Percentiles rank a stretch among this genome's conserved stretches.
phyloP scores from a whole-genome alignment of 2,113 vertebrate species.

The Willisornis vidua region DNA sequence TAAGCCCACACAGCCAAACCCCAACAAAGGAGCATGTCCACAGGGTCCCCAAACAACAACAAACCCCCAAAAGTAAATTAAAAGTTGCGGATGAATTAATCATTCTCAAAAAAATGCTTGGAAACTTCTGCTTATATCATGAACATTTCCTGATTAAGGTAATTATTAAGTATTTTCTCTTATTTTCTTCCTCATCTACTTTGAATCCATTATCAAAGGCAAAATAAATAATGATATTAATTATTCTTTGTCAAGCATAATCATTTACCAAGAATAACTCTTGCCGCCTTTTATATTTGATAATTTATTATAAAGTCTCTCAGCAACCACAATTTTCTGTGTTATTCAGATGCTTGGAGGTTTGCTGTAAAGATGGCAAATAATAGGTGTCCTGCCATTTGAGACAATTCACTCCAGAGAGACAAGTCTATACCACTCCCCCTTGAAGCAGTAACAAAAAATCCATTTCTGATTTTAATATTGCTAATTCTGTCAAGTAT shows the following conservation, averaged over 20 bases:
- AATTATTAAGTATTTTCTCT: neutral
- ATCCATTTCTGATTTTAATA: neutral
- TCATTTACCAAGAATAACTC: neutral
- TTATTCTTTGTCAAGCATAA: neutral
- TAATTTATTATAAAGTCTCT: neutral
- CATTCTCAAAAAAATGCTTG: neutral
- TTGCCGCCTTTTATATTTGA: neutral
- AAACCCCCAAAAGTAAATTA: neutral
- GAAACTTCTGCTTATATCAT: neutral
- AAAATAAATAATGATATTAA: constrained; percentile 9
- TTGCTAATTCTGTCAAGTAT: neutral
- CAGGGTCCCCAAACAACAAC: neutral
- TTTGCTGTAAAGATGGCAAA: neutral
- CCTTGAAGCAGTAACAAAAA: neutral
- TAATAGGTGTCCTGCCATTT: neutral
- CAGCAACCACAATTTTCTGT: neutral
- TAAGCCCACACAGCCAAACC: accelerated
- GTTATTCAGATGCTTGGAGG: neutral
- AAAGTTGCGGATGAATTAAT: neutral
- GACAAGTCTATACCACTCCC: neutral
- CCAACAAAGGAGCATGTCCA: accelerated
- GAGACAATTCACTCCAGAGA: neutral
- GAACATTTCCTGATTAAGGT: neutral
- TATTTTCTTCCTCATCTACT: neutral
- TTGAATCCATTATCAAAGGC: neutral